Percentiles rank a stretch among this genome's conserved stretches.
Evolutionary conservation across 1,140 invertebrate species (phyloP).

Genomic region (Trachymyrmex septentrionalis): DNA sequence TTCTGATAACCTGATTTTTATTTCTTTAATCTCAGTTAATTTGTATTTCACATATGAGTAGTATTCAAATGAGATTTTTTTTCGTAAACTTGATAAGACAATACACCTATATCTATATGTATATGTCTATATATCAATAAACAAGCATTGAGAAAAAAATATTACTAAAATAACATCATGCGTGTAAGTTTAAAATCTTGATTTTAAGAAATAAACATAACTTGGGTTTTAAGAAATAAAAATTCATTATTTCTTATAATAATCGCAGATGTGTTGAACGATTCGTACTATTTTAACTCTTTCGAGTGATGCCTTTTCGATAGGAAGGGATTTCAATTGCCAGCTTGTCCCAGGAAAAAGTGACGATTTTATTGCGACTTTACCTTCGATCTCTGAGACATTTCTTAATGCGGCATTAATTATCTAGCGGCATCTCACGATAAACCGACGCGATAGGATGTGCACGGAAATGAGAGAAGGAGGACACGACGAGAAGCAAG

Average conservation of each 20-base stretch:
- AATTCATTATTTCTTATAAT: too few species aligned
- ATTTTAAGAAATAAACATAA: too few species aligned
- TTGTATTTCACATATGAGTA: neutral
- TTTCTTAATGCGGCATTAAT: conserved; percentile 43
- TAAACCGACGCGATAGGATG: conserved; percentile 24
- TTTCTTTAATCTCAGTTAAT: neutral
- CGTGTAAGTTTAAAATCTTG: neutral
- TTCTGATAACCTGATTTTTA: neutral
- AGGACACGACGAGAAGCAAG: conserved; percentile 17
- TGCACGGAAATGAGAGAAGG: neutral
- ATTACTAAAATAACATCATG: neutral
- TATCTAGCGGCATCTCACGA: conserved; percentile 52
- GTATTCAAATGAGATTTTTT: neutral
- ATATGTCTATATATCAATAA: neutral
- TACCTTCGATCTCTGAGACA: conserved; percentile 30
- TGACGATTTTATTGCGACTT: conserved; percentile 33
- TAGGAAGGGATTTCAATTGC: neutral
- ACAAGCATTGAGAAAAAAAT: neutral
- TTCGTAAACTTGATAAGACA: neutral
- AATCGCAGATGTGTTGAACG: too few species aligned
- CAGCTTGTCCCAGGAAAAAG: neutral
- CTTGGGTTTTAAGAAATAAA: neutral
- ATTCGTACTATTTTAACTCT: neutral
- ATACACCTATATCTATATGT: too few species aligned
- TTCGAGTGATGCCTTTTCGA: neutral